Conservation (phyloP, 1,140 invertebrate genomes). For the Bombus waltoni region DNA sequence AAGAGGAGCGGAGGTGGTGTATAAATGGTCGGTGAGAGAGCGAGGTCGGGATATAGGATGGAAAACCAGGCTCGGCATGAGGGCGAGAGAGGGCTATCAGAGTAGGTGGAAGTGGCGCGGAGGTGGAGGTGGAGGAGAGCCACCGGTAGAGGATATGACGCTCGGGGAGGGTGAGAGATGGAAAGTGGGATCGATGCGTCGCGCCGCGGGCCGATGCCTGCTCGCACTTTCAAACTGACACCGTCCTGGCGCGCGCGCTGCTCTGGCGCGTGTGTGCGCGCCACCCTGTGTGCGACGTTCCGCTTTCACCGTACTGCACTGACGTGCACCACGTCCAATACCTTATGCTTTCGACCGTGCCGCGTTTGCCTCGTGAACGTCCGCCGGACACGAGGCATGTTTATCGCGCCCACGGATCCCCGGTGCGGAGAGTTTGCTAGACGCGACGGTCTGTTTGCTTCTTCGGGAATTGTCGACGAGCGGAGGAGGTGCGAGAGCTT, state of each 20-base stretch:
- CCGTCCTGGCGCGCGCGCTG: constrained; percentile 46
- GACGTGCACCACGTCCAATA: constrained; percentile 13
- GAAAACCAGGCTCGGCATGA: constrained; percentile 38
- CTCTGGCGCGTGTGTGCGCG: background rate
- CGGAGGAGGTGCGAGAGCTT: background rate
- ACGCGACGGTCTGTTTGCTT: constrained; percentile 8
- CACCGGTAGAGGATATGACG: constrained; percentile 68
- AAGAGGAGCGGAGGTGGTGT: constrained; percentile 32
- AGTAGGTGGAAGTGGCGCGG: constrained; percentile 36
- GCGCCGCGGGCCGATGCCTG: constrained; percentile 79
- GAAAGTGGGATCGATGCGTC: constrained; percentile 78
- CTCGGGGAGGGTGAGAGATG: constrained; percentile 59
- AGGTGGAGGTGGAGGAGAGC: constrained; percentile 38
- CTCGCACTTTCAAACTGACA: constrained; percentile 75
- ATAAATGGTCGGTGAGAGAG: constrained; percentile 70
- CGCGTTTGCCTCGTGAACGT: constrained; percentile 7
- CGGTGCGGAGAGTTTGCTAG: background rate
- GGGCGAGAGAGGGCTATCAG: constrained; percentile 29
- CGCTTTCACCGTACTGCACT: constrained; percentile 34
- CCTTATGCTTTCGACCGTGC: constrained; percentile 45
- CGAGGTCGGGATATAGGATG: constrained; percentile 54
- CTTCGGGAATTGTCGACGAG: background rate
- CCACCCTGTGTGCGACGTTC: background rate
- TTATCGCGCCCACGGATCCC: constrained; percentile 16
- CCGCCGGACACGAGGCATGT: constrained; percentile 28